Evolutionary conservation across 2,888 invertebrate genomes (phyloP).

Genomic region (Spodoptera exigua): DNA sequence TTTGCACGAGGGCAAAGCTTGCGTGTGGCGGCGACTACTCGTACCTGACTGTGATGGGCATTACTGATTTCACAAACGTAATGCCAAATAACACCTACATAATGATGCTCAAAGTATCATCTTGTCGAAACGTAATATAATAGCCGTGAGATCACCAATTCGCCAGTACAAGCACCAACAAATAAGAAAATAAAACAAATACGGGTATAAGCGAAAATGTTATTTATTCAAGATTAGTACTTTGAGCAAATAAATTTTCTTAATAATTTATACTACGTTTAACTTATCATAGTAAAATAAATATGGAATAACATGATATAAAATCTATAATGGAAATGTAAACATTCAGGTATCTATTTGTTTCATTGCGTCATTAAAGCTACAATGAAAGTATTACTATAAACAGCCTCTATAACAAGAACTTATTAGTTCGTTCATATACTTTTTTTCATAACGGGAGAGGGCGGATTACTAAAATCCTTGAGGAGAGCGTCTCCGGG

Average conservation of each 20-base stretch:
- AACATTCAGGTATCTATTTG: conserved; percentile 84
- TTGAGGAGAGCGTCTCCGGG: conserved; percentile 54
- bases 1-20: no score
- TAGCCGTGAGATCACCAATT: neutral
- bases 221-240: conserved; percentile 80
- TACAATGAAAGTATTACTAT: conserved; percentile 66
- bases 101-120: conserved; percentile 29
- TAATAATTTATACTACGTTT: conserved; percentile 81
- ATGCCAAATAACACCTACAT: no score
- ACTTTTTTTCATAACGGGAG: conserved; percentile 78
- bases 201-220: conserved; percentile 65
- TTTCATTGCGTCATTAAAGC: conserved; percentile 70
- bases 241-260: conserved; percentile 87
- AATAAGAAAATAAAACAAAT: conserved; percentile 32
- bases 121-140: conserved; percentile 13
- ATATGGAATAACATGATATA: conserved; percentile 87
- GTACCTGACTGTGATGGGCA: no score
- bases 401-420: conserved; percentile 73
- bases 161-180: neutral
- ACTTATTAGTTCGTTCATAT: conserved; percentile 67
- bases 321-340: conserved; percentile 88
- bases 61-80: no score
- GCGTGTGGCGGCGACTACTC: no score
- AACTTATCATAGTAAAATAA: conserved; percentile 82
- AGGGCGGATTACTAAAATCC: conserved; percentile 77